Evolutionary conservation across 2,888 invertebrate species (phyloP).

Genomic region (Muscina levida): DNA sequence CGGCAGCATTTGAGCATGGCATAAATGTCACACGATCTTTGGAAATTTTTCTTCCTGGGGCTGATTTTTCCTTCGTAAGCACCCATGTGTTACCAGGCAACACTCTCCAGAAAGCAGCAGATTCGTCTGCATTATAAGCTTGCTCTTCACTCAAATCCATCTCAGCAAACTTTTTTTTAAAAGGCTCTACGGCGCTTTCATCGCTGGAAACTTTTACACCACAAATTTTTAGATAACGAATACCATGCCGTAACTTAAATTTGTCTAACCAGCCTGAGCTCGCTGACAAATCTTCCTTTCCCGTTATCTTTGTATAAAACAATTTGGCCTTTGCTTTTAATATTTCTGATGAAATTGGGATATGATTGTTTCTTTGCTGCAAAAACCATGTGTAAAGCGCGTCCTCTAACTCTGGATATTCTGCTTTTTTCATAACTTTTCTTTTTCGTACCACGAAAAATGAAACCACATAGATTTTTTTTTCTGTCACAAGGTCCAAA

Average conservation of each 20-base stretch:
- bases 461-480: too few species aligned
- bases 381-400: conserved; percentile 66
- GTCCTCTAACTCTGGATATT: conserved; percentile 64
- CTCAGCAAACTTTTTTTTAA: conserved; percentile 38
- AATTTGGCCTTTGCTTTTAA: too few species aligned
- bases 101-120: too few species aligned
- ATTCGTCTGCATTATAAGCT: conserved; percentile 68
- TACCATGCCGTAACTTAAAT: conserved; percentile 54
- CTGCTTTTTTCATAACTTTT: conserved; percentile 61
- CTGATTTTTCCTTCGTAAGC: too few species aligned
- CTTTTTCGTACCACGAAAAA: conserved; percentile 55
- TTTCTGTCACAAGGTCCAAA: too few species aligned
- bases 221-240: conserved; percentile 58
- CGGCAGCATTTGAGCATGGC: too few species aligned
- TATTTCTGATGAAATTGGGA: conserved; percentile 57
- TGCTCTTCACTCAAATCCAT: conserved; percentile 58
- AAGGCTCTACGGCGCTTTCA: conserved; percentile 32
- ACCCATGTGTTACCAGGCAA: too few species aligned
- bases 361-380: conserved; percentile 63
- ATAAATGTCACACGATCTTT: too few species aligned
- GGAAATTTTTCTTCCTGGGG: too few species aligned
- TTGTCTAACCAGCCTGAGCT: conserved; percentile 62
- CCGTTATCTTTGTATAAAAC: conserved; percentile 59
- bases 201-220: conserved; percentile 52
- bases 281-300: conserved; percentile 57